Evolutionary conservation across 2,797 vertebrate species (phyloP), one percentile per base, ranked within the genome.

Genomic region (Cottoperca gobio): DNA sequence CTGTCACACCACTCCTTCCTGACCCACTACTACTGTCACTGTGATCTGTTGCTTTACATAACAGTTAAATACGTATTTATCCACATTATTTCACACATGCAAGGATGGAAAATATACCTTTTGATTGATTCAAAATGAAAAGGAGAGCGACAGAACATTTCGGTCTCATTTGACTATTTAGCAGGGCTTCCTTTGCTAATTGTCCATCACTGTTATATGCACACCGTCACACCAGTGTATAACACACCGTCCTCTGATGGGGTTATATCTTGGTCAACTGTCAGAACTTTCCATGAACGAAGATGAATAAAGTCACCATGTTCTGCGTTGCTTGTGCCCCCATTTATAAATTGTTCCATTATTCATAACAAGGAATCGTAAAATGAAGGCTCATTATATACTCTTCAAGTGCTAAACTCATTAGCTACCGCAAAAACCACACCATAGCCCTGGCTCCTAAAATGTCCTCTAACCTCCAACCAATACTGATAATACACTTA

Each of bases 351-450:
- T 86, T 83, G 75, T 83, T 91, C 84, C 85, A 93, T 93, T 87
- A 93, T 94, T 93, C 88, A 91, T 90, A 87, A 86, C 84, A 82
- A 70, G 83, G 86, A 88, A 88, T 91, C 75, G 83, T 75, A 86
- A 91, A 90, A 91, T 88, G 91, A 93, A 89, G 86, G 87, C 90
- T 94, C 90, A 92, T 93, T 93, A 92, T 89, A 91, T 90, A 89
- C 87, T 91, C 85, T 88, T 91, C 87, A 88, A 90, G 85, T 82
- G 77, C 84, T 91, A 89, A 91, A 91, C 86, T 91, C 88, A 93
- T 92, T 93, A 92, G 87, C 87, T 78, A 75, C 82, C 9, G 42
- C 82, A 72, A 77, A 88, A 93, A 90, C 68, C 76, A 84, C 75
- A 61, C 71, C 81, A 84, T 49, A 81, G 79, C 84, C 75, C 46